Percentiles rank a stretch among this genome's conserved stretches.
phyloP scores from a whole-genome alignment of 2,113 vertebrate genomes.

The Scomber scombrus region DNA sequence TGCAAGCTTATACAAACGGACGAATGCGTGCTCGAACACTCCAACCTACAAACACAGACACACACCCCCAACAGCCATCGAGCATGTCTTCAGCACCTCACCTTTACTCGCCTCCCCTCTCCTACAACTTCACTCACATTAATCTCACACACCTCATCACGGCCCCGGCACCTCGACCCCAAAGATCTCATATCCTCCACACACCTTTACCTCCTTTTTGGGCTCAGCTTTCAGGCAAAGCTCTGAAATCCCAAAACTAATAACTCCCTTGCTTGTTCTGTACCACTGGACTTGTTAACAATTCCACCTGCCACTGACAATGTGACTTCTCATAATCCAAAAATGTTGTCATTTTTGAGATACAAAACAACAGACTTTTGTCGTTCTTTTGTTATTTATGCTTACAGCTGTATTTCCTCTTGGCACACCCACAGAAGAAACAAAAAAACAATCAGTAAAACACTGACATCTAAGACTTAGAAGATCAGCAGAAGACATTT shows the following conservation, averaged over 20 bases:
- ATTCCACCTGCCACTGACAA: constrained; percentile 31
- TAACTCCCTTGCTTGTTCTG: constrained; percentile 49
- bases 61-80: constrained; percentile 37
- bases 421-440: constrained; percentile 15
- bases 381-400: neutral
- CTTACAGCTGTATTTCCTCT: neutral
- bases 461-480: neutral
- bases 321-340: neutral
- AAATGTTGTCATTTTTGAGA: neutral
- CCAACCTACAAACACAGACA: constrained; percentile 2
- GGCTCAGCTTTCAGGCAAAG: constrained; percentile 20
- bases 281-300: constrained; percentile 24
- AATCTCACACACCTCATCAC: constrained; percentile 81
- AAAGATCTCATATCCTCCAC: constrained; percentile 78
- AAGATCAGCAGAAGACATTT: constrained; percentile 21
- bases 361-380: neutral
- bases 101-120: constrained; percentile 42
- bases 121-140: constrained; percentile 61
- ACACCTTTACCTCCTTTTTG: constrained; percentile 77
- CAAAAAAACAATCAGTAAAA: neutral
- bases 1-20: neutral
- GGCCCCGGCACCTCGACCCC: constrained; percentile 67
- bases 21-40: neutral
- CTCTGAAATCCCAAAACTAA: constrained; percentile 63
- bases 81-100: constrained; percentile 66